phyloP scores from a whole-genome alignment of 2,113 vertebrate genomes.

The chimpanzee (Pan troglodytes) region NHGRI_mPanTro3-v2.1_pri NC_072421.2:22983001-22983500 shows the following conservation, averaged over 20 bases:
- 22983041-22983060: constrained; percentile 29
- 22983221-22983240: background rate
- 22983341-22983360: background rate
- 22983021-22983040: background rate
- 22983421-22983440: background rate
- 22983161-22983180: background rate
- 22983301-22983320: background rate
- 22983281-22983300: background rate
- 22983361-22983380: background rate
- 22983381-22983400: background rate
- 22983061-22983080: constrained; percentile 5
- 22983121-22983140: background rate
- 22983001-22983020: too few relatives aligned
- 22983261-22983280: background rate
- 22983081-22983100: background rate
- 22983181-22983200: background rate
- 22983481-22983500: background rate
- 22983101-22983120: background rate
- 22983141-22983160: background rate
- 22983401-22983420: background rate
- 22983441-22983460: background rate
- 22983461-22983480: background rate
- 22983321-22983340: background rate
- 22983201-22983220: constrained; percentile 8
- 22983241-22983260: background rate